Conservation (phyloP, 2,113 vertebrate species). For the Carollia perspicillata region DNA sequence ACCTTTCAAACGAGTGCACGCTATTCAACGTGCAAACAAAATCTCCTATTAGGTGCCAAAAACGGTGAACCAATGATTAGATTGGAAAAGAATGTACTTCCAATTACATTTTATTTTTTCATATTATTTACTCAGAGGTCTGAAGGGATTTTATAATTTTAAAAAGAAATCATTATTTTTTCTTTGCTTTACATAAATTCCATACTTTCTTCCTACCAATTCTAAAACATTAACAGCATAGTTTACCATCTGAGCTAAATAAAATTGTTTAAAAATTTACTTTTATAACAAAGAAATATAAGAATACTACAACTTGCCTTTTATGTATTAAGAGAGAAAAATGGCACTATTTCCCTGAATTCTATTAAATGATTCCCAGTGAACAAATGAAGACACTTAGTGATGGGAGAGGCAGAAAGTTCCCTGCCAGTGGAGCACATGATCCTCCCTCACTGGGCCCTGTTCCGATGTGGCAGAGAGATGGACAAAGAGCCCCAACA, state of each 20-base stretch:
- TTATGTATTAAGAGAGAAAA: neutral
- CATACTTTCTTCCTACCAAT: neutral
- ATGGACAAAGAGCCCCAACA: no score
- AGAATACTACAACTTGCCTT: neutral
- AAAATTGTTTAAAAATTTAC: neutral
- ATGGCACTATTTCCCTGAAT: neutral
- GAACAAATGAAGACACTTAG: neutral
- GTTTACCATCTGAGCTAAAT: neutral
- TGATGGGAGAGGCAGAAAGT: neutral
- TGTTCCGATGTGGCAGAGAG: neutral
- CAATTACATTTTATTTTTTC: slow-evolving; percentile 23
- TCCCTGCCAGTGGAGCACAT: neutral
- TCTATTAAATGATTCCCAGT: neutral
- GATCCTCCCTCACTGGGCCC: neutral
- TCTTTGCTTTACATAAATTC: neutral
- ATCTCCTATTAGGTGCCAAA: neutral
- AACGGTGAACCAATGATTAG: neutral
- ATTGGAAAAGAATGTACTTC: slow-evolving; percentile 6
- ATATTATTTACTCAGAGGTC: neutral
- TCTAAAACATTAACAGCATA: neutral
- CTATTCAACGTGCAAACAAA: slow-evolving; percentile 39
- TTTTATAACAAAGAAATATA: neutral
- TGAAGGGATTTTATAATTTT: neutral
- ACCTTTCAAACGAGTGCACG: neutral
- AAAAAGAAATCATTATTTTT: neutral